Percentiles rank a stretch among this genome's conserved stretches.
These are phyloP conservation scores for Pangasius mekongensis DNA, from an alignment of 2,797 vertebrate species.

Conservation along the genomic window DNA sequence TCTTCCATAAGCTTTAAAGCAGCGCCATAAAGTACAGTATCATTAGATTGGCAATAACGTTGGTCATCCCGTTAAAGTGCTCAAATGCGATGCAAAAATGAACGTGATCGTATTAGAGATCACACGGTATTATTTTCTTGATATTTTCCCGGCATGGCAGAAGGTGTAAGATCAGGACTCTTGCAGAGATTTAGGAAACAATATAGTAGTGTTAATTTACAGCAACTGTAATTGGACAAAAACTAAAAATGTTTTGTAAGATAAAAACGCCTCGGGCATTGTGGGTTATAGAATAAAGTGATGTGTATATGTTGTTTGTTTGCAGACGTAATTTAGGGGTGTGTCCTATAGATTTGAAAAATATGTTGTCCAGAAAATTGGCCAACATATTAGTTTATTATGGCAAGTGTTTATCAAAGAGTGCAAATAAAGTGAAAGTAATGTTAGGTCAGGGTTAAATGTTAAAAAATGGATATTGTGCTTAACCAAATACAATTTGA, in stretches of 20 bases:
- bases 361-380: neutral
- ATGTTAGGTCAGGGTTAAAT: neutral
- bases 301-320: neutral
- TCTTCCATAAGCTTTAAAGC: neutral
- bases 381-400: neutral
- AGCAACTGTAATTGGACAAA: neutral
- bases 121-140: neutral
- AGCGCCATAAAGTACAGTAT: neutral
- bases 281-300: neutral
- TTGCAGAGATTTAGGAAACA: neutral
- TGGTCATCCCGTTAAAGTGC: neutral
- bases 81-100: neutral
- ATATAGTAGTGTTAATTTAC: neutral
- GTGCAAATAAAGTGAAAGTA: neutral
- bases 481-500: neutral
- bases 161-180: neutral
- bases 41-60: neutral
- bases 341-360: neutral
- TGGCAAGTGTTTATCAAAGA: neutral
- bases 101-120: neutral
- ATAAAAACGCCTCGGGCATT: neutral
- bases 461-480: neutral
- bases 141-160: neutral
- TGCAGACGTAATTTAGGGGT: neutral
- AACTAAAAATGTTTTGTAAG: neutral